These are phyloP conservation scores for Chiloscyllium plagiosum DNA, from an alignment of 2,113 vertebrate genomes.

Conservation along the genomic window DNA sequence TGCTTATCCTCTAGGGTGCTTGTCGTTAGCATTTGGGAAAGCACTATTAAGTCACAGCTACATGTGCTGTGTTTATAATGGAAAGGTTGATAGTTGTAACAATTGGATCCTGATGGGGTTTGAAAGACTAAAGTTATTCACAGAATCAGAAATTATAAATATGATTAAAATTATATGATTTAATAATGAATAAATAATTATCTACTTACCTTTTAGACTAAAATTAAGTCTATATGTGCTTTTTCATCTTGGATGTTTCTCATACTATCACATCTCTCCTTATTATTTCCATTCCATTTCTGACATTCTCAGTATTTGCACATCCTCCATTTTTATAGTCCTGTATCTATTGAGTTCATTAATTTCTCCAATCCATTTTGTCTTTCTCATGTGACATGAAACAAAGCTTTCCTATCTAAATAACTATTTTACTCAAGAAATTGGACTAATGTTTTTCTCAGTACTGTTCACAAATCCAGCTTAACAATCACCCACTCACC, in stretches of 20 bases:
- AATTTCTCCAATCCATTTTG: background rate
- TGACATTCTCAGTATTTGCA: background rate
- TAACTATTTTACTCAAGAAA: background rate
- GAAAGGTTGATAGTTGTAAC: background rate
- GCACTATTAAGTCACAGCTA: background rate
- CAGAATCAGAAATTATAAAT: background rate
- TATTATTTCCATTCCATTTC: background rate
- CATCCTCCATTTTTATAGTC: background rate
- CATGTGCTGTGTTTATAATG: background rate
- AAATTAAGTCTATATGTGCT: background rate
- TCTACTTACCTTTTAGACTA: background rate
- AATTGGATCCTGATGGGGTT: background rate
- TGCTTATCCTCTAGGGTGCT: background rate
- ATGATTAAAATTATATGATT: background rate
- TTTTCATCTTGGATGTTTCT: background rate
- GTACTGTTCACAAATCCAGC: background rate
- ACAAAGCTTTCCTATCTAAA: background rate
- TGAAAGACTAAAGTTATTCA: background rate
- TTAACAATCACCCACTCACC: background rate
- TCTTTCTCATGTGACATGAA: background rate
- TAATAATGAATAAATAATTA: background rate
- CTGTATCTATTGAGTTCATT: background rate
- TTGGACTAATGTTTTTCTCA: background rate
- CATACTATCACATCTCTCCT: background rate
- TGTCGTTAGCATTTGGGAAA: background rate